Evolutionary conservation across 1,140 invertebrate species (phyloP), one percentile per base, ranked within the genome.

Genomic region (Hyles euphorbiae): DNA sequence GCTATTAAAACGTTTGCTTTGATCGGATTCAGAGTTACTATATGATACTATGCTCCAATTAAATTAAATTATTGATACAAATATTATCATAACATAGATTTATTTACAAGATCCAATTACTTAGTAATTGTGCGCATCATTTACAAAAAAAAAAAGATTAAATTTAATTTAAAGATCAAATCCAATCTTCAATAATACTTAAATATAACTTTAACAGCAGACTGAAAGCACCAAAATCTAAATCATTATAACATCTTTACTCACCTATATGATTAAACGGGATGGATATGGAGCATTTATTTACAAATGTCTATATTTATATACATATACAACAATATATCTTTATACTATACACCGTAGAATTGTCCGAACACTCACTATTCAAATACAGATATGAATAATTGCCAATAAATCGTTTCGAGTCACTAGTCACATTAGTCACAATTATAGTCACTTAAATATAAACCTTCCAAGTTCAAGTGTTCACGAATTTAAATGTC

Each of bases 251-350:
- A 66, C 56, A 62, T 69, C 60, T 60, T 43, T 8, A 40, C 36
- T 40, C 8, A 5, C 36, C 36, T 40, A 40, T 40, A 40, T 40
- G 22, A 5, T 40, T 8, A 40, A 40, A 40, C 36, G 36, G 79
- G 80, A 85, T 82, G 81, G 81, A 85, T 85, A 85, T 85, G 80
- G 74, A 69, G 65, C 40, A 66, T 63, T 58, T 74, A 77, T 70
- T 54, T 70, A 75, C 69, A 71, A 60, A 53, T 55, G 61, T 59
- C 56, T 48, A 50, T 80, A 79, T 81, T 66, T 81, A 80, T 77
- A 81, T 58, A 65, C 61, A 79, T 78, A 63, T 79, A 83, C 77
- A 80, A 55, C 44, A 68, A 53, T 58, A 51, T 54, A 5, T 40
- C 4, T 40, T 8, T 40, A 40, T 40, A 40, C 36, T 40, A 40